Base-by-base conservation (phyloP, 1,140 invertebrate genomes). In the Lepidostoma basale region DNA sequence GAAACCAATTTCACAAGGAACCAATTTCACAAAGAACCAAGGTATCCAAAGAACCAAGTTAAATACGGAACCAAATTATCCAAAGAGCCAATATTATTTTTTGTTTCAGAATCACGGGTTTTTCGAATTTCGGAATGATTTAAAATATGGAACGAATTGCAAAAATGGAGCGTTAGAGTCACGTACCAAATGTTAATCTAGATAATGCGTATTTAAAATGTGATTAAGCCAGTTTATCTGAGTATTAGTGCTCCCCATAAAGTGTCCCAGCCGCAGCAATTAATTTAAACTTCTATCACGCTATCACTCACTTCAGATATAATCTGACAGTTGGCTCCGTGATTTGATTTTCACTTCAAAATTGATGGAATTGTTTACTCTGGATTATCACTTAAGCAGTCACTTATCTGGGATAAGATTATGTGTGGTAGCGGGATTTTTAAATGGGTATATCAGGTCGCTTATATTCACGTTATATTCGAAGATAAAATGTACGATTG, bases 361-460 rank as follows among this genome's bases (percentile, higher is more conserved):
- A 16, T 56, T 56, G 28, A 16, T 40, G n/a, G 56, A 59, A 59
- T 39, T 16, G 25, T 59, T 42, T 59, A n/a, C 36, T 59, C 22
- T 42, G 56, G 56, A 59, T 59, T 59, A 59, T 59, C 56, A 42
- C 56, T 59, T 59, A 59, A 59, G 56, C 56, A 40, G 18, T 42
- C 18, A 42, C 56, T 59, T 59, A 59, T 59, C 56, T 18, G 33
- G 56, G 56, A 23, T 59, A 14, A 59, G 56, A 59, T 59, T 59
- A 42, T 33, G n/a, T 33, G 30, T 6, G 14, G 5, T 23, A n/a
- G 9, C 42, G 56, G 18, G 22, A 42, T 59, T 59, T 59, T 45
- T 18, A 1, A 56, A 56, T 22, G 18, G 16, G 18, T 54, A 54
- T 56, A 56, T 56, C 52, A 56, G 26, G 33, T 36, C 5, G 10